Conservation (phyloP, 2,888 invertebrate genomes). For the Merodon equestris region DNA sequence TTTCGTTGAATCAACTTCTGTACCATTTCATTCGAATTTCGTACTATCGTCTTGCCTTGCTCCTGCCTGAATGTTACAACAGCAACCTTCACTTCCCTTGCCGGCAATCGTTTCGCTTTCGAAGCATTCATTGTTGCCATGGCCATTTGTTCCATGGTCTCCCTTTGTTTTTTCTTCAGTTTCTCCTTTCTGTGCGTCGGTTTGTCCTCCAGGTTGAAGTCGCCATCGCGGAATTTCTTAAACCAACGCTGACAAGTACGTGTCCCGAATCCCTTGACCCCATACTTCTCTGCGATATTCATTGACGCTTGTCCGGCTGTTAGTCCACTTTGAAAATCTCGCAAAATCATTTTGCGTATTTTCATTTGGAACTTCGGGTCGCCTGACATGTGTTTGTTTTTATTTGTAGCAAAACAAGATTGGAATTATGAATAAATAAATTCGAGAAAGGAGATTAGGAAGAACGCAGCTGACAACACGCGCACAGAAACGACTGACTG, state of each 20-base stretch:
- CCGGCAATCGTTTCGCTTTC: background rate
- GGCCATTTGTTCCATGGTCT: background rate
- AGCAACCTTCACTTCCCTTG: slow-evolving; percentile 2
- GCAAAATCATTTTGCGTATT: slow-evolving; percentile 33
- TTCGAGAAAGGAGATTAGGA: too few relatives aligned
- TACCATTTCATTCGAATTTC: background rate
- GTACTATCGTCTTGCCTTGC: background rate
- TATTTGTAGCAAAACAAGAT: background rate
- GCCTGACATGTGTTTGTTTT: slow-evolving; percentile 8
- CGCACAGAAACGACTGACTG: slow-evolving; percentile 21
- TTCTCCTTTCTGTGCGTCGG: slow-evolving; percentile 1
- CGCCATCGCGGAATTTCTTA: slow-evolving; percentile 26
- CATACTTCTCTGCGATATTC: slow-evolving; percentile 16
- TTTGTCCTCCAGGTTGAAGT: slow-evolving; percentile 26
- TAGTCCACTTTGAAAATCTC: slow-evolving; percentile 16
- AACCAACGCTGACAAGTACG: slow-evolving; percentile 48
- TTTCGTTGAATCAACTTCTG: slow-evolving; percentile 30
- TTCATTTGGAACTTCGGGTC: slow-evolving; percentile 3
- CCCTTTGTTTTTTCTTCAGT: background rate
- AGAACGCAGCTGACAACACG: background rate
- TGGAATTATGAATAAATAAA: too few relatives aligned
- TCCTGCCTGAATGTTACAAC: slow-evolving; percentile 7
- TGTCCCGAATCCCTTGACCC: background rate
- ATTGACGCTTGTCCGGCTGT: background rate
- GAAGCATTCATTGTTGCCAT: background rate